Evolutionary conservation across 2,888 invertebrate genomes (phyloP), one percentile per base, ranked within the genome.

Genomic region (Mystacides longicornis): DNA sequence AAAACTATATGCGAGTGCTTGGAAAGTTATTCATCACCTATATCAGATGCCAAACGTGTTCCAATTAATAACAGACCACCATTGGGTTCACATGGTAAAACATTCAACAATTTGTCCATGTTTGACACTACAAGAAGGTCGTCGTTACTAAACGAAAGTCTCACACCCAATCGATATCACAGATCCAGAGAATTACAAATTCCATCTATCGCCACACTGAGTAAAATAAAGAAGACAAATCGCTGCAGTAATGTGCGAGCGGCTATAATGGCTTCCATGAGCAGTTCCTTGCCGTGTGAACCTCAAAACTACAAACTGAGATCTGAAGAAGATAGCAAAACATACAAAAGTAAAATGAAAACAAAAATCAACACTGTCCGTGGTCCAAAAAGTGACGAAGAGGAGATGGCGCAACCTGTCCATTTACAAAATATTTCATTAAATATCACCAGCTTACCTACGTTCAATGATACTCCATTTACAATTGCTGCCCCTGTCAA

Each of bases 1-100:
- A 76, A 80, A 61, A 74, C 81, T 59, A 86, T 86, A 63, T 67
- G 86, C 52, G 81, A 82, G 62, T 79, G 82, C 1, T 68, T 86
- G 49, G 85, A 86, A 65, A 79, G 81, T 62, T 84, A 83, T 68
- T 81, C 82, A 1, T 81, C 83, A 1, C 83, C 85, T 1, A 70
- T 83, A 55, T 70, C 74, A n/a, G 83, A 84, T 67, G 83, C 81
- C 1, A 81, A 79, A 63, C 81, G 78, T 63, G 82, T 83, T 59
- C 82, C 83, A 63, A 74, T n/a, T 69, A 70, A 49, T 62, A 67
- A 49, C 59, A 66, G 56, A 53, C 14, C 51, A 56, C 2, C 65
- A 63, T 55, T 66, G 58, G 66, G 56, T 54, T 3, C 51, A 53
- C 3, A 65, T 63, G 56, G 67, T 66, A 59, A 63, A 64, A n/a